These are phyloP conservation scores for Styela clava DNA, from an alignment of 23 tunicate species.

Conservation along the genomic window DNA sequence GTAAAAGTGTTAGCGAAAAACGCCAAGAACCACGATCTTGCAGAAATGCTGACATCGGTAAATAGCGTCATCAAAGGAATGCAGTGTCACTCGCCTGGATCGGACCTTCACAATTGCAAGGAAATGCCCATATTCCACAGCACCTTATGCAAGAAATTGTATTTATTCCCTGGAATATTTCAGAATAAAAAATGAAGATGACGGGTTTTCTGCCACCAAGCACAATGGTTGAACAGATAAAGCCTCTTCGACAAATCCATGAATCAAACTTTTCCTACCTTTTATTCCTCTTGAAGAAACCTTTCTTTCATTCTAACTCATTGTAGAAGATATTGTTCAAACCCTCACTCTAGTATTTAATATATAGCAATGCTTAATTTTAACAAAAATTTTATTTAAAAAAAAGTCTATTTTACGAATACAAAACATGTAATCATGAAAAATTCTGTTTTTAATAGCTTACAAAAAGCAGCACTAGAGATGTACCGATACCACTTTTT, in stretches of 20 bases:
- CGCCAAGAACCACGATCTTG: conserved; percentile 50
- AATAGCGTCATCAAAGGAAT: conserved; percentile 34
- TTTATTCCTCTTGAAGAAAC: no score
- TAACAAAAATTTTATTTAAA: no score
- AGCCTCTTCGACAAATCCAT: no score
- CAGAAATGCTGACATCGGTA: conserved; percentile 40
- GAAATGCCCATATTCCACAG: conserved; percentile 46
- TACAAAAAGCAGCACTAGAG: no score
- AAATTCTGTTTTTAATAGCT: no score
- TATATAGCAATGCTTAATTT: no score
- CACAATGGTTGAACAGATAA: background rate
- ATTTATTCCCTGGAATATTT: conserved; percentile 43
- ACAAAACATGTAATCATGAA: background rate
- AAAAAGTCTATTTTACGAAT: background rate
- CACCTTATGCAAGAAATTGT: conserved; percentile 48
- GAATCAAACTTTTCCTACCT: no score
- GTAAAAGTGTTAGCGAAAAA: conserved; percentile 32
- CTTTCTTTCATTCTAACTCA: no score
- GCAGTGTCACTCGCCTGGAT: conserved; percentile 20
- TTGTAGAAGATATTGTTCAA: no score
- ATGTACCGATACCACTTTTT: no score
- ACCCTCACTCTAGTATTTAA: no score
- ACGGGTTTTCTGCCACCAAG: background rate
- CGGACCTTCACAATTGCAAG: background rate
- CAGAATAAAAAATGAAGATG: background rate